Percentiles rank a stretch among this genome's conserved stretches.
These are phyloP conservation scores for Lerista edwardsae DNA, from an alignment of 2,797 vertebrate genomes.

Conservation along the genomic window DNA sequence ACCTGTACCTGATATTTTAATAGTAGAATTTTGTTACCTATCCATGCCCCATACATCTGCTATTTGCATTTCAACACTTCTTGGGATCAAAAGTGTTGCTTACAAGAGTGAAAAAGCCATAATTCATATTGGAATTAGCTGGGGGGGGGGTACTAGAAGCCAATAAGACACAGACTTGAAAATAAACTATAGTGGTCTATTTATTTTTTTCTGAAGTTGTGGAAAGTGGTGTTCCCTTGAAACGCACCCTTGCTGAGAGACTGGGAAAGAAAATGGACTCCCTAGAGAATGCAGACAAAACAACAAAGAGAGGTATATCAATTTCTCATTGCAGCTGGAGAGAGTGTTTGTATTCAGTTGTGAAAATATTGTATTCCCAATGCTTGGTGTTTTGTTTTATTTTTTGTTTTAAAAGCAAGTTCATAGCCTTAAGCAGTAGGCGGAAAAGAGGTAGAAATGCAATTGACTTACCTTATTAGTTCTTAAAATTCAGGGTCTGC, in stretches of 20 bases:
- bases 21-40: neutral
- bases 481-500: neutral
- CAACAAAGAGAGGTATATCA: conserved; percentile 79
- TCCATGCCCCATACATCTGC: neutral
- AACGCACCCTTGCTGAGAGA: conserved; percentile 84
- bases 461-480: neutral
- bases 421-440: neutral
- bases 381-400: too few species aligned
- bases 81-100: neutral
- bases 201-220: conserved; percentile 45
- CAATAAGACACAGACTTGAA: neutral
- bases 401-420: neutral
- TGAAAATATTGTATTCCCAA: neutral
- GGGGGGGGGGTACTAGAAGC: neutral
- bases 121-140: accelerated
- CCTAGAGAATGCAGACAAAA: conserved; percentile 60
- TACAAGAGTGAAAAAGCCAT: neutral
- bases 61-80: neutral
- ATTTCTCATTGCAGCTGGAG: neutral
- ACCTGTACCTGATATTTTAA: neutral
- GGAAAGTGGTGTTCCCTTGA: conserved; percentile 72
- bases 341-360: neutral
- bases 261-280: conserved; percentile 84
- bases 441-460: neutral
- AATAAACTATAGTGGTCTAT: neutral